These are phyloP conservation scores for Tenebrio molitor DNA, from an alignment of 1,140 invertebrate species.

Conservation along the genomic window DNA sequence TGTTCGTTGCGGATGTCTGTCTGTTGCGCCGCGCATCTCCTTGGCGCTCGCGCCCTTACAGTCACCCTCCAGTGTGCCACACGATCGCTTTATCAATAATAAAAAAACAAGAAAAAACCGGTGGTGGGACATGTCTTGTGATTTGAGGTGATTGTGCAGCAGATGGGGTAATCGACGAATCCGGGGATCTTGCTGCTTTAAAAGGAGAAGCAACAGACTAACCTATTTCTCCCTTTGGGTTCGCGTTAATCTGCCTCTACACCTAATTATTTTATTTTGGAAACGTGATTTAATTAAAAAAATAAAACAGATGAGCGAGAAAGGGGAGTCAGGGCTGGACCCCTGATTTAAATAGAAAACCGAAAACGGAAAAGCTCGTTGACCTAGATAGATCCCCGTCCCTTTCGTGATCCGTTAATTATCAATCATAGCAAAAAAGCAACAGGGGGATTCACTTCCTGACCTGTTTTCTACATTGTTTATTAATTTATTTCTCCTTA, in stretches of 20 bases:
- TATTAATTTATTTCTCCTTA: conserved; percentile 3
- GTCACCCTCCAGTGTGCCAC: conserved; percentile 9
- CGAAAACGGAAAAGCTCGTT: conserved; percentile 23
- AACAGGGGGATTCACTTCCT: conserved; percentile 29
- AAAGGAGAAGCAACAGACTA: neutral
- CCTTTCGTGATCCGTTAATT: conserved; percentile 16
- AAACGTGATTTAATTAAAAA: no score
- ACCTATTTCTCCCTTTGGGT: no score
- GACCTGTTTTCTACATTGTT: neutral
- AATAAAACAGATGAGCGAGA: no score
- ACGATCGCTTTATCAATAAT: neutral
- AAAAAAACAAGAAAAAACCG: neutral
- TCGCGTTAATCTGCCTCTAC: no score
- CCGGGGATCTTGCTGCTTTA: neutral
- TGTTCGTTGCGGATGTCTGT: conserved; percentile 51
- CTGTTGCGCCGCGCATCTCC: conserved; percentile 36
- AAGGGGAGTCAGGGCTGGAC: no score
- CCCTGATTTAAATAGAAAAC: no score
- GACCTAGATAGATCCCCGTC: neutral
- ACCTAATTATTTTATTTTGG: no score
- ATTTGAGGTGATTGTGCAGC: neutral
- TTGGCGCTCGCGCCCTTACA: conserved; percentile 21
- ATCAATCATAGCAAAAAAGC: conserved; percentile 25
- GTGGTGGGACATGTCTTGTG: conserved; percentile 1
- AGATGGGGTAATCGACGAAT: neutral